Conservation (phyloP, 2,797 vertebrate species). For the Nannoperca obscura region DNA sequence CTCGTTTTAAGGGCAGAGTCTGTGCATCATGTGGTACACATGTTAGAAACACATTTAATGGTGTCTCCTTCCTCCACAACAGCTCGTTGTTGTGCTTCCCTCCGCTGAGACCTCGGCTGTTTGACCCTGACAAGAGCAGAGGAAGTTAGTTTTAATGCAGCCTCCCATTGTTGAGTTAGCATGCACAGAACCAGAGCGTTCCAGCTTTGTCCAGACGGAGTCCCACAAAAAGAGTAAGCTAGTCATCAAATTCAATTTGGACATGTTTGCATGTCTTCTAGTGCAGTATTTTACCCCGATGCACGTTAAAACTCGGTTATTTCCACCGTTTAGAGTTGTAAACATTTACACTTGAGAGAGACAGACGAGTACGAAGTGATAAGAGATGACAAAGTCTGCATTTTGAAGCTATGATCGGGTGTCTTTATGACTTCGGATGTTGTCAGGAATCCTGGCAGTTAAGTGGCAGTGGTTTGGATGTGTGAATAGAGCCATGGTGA, state of each 20-base stretch:
- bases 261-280: background rate
- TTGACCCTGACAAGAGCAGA: slow-evolving; percentile 16
- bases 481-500: slow-evolving; percentile 51
- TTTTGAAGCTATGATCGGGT: slow-evolving; percentile 29
- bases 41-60: slow-evolving; percentile 1
- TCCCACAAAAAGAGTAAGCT: background rate
- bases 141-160: slow-evolving; percentile 46
- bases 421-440: slow-evolving; percentile 30
- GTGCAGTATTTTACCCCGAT: slow-evolving; percentile 29
- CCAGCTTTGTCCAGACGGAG: background rate
- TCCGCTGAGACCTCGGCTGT: slow-evolving; percentile 2
- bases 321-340: background rate
- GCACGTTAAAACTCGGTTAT: slow-evolving; percentile 9
- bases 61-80: slow-evolving; percentile 10
- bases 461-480: slow-evolving; percentile 19
- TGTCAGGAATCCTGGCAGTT: slow-evolving; percentile 28
- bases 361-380: background rate
- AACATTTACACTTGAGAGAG: background rate
- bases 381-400: slow-evolving; percentile 21
- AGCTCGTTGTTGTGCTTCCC: slow-evolving; percentile 32
- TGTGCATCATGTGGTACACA: background rate
- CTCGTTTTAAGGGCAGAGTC: background rate
- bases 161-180: slow-evolving; percentile 29
- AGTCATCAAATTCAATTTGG: background rate
- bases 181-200: slow-evolving; percentile 21